A percentile compares a stretch with the other conserved stretches of the same genome.
Conservation (phyloP, 2,113 vertebrate species). For the Tragelaphus strepsiceros region DNA sequence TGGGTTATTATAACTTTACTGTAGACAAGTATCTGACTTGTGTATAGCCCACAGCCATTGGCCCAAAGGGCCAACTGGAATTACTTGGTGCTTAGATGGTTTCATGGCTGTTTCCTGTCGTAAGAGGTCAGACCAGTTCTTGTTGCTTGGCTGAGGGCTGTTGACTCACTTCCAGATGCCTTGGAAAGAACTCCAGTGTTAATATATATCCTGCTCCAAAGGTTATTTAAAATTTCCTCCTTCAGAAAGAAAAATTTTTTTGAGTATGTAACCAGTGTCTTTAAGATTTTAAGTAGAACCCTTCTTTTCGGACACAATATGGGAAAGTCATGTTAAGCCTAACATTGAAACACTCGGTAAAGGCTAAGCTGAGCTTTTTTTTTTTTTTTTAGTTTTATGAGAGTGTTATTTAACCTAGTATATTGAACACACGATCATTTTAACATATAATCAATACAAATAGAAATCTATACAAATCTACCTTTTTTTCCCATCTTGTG, state of each 20-base stretch:
- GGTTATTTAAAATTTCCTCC: constrained; percentile 28
- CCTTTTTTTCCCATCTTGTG: not conserved
- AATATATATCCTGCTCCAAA: not conserved
- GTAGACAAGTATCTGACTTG: not conserved
- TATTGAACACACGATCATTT: not conserved
- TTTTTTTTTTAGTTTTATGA: not conserved
- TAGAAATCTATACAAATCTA: not conserved
- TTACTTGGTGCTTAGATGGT: not conserved
- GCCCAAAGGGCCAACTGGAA: not conserved
- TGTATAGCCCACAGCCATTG: not conserved
- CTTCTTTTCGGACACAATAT: not conserved
- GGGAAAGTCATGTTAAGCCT: not conserved
- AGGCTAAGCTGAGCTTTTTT: not conserved
- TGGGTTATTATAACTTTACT: not conserved
- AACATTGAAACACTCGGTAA: not conserved
- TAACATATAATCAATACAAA: not conserved
- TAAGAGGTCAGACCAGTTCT: not conserved
- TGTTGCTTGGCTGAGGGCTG: not conserved
- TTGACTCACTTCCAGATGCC: not conserved
- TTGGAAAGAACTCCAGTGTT: constrained; percentile 23
- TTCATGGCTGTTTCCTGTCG: not conserved
- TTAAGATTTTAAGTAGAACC: not conserved
- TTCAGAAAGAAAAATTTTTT: constrained; percentile 28
- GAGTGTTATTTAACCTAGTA: not conserved
- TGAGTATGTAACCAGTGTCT: not conserved